phyloP scores from a whole-genome alignment of 2,888 invertebrate species.

The Hololepta plana region DNA sequence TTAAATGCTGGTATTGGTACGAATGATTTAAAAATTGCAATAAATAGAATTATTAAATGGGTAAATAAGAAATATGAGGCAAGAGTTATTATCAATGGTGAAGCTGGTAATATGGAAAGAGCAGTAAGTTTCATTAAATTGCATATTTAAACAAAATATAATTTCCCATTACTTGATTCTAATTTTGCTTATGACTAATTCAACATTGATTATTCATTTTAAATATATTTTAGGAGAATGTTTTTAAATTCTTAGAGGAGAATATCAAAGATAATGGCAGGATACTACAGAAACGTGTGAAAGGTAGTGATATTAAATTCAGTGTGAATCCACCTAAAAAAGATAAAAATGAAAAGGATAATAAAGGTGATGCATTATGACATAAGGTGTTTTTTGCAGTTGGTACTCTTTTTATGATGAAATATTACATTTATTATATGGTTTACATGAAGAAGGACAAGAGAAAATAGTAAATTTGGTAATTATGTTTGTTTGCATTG shows the following conservation, averaged over 20 bases:
- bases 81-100: slow-evolving; percentile 35
- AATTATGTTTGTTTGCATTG: not conserved
- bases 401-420: slow-evolving; percentile 9
- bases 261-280: slow-evolving; percentile 32
- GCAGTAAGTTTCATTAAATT: slow-evolving; percentile 18
- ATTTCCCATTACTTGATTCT: too few relatives aligned
- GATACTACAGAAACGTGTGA: slow-evolving; percentile 43
- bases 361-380: slow-evolving; percentile 11
- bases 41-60: slow-evolving; percentile 48
- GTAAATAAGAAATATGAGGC: slow-evolving; percentile 48
- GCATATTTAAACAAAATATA: too few relatives aligned
- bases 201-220: too few relatives aligned
- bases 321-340: slow-evolving; percentile 36
- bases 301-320: slow-evolving; percentile 42
- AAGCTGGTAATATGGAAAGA: slow-evolving; percentile 24
- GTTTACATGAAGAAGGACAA: slow-evolving; percentile 8
- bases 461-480: slow-evolving; percentile 3
- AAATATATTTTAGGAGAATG: slow-evolving; percentile 34
- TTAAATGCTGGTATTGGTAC: slow-evolving; percentile 42
- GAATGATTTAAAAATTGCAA: slow-evolving; percentile 44
- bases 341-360: slow-evolving; percentile 9
- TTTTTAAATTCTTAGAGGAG: slow-evolving; percentile 36
- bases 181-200: too few relatives aligned
- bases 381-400: slow-evolving; percentile 10
- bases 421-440: slow-evolving; percentile 12